Conservation (phyloP, 2,113 vertebrate genomes). For the Lagopus leucura region DNA sequence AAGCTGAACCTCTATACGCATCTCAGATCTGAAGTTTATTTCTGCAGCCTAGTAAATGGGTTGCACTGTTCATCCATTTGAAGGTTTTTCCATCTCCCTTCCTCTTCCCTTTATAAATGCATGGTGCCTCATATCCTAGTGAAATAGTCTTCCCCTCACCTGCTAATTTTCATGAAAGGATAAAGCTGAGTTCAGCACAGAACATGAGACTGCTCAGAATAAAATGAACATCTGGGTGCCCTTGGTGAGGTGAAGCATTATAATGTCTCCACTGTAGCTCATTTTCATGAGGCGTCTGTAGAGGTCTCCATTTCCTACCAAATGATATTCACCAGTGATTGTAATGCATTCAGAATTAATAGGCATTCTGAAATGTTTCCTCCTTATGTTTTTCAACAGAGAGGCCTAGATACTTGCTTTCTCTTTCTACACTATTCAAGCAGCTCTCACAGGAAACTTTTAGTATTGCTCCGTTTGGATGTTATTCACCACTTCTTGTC, state of each 20-base stretch:
- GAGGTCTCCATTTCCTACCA: slow-evolving; percentile 17
- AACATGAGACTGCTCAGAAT: neutral
- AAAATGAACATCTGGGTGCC: neutral
- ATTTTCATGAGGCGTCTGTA: neutral
- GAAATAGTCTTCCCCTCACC: neutral
- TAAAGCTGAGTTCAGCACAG: neutral
- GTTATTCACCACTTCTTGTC: neutral
- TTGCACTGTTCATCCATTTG: neutral
- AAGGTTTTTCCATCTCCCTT: neutral
- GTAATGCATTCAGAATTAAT: neutral
- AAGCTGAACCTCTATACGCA: neutral
- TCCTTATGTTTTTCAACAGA: neutral
- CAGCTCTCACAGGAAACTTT: neutral
- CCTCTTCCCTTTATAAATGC: neutral
- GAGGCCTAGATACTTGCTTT: too few species aligned
- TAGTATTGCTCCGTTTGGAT: neutral
- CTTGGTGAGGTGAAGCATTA: neutral
- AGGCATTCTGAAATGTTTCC: neutral
- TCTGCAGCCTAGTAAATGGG: neutral
- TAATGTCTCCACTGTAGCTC: neutral
- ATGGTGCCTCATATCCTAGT: neutral
- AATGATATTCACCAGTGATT: neutral
- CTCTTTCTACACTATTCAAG: neutral
- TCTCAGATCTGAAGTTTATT: neutral
- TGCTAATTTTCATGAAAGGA: neutral